phyloP scores from a whole-genome alignment of 2,113 vertebrate genomes.

The Apodemus speciosus region DNA sequence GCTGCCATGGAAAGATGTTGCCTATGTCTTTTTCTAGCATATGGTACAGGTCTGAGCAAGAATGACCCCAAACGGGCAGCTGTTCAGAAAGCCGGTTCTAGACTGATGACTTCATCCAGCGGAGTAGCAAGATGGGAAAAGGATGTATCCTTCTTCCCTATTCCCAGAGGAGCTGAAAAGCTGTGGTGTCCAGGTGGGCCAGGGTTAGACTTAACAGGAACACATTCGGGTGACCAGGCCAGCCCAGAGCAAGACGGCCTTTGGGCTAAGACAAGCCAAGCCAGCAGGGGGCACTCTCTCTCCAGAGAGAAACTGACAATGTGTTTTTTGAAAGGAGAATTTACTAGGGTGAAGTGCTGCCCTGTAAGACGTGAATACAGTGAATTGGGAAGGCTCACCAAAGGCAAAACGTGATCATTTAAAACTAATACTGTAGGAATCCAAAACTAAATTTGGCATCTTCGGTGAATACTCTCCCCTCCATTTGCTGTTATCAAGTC shows the following conservation, averaged over 20 bases:
- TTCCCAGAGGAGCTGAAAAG: neutral
- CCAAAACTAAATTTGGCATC: neutral
- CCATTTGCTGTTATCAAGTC: neutral
- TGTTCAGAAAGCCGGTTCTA: neutral
- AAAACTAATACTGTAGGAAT: neutral
- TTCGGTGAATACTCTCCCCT: neutral
- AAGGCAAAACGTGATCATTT: neutral
- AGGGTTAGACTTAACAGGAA: no score
- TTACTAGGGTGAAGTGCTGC: neutral
- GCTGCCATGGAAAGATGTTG: neutral
- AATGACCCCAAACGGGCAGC: neutral
- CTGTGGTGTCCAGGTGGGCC: neutral
- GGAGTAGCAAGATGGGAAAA: neutral
- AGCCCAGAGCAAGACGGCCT: neutral
- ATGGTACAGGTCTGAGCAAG: neutral
- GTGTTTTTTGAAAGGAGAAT: neutral
- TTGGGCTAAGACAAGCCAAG: neutral
- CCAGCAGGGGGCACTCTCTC: conserved; percentile 75
- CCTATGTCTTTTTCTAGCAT: neutral
- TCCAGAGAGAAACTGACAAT: conserved; percentile 46
- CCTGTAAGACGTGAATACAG: neutral
- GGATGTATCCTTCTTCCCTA: neutral
- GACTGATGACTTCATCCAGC: neutral
- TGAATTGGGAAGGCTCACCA: no score
- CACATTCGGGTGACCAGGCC: neutral